phyloP scores from a whole-genome alignment of 2,888 invertebrate genomes.

The Platynereis dumerilii region DNA sequence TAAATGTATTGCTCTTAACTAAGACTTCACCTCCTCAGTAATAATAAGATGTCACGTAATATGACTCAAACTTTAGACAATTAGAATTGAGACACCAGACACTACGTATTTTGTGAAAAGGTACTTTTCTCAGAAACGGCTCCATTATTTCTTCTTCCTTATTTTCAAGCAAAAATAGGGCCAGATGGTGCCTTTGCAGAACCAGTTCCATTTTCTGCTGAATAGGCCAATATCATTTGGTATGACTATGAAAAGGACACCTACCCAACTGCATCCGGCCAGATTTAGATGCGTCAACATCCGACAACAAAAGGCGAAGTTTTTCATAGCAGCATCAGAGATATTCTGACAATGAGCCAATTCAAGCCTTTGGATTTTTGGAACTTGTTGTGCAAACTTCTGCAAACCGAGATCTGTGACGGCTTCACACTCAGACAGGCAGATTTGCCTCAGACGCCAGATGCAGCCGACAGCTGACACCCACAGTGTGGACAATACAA shows the following conservation, averaged over 20 bases:
- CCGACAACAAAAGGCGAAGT: slow-evolving; percentile 62
- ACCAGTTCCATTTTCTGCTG: no score
- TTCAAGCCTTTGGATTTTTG: slow-evolving; percentile 59
- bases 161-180: no score
- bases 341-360: slow-evolving; percentile 62
- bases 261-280: slow-evolving; percentile 61
- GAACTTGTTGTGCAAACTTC: slow-evolving; percentile 63
- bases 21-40: no score
- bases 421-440: slow-evolving; percentile 55
- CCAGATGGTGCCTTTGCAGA: no score
- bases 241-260: slow-evolving; percentile 24
- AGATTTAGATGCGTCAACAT: slow-evolving; percentile 59
- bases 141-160: no score
- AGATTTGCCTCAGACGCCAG: slow-evolving; percentile 50
- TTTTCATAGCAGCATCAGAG: slow-evolving; percentile 63
- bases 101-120: no score
- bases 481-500: slow-evolving; percentile 45
- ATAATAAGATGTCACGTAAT: no score
- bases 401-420: slow-evolving; percentile 62
- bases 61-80: no score
- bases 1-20: no score
- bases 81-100: no score
- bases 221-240: no score
- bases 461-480: slow-evolving; percentile 59
- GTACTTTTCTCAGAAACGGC: no score